Conservation (phyloP, 2,113 vertebrate genomes). For the Campylomormyrus numenius region DNA sequence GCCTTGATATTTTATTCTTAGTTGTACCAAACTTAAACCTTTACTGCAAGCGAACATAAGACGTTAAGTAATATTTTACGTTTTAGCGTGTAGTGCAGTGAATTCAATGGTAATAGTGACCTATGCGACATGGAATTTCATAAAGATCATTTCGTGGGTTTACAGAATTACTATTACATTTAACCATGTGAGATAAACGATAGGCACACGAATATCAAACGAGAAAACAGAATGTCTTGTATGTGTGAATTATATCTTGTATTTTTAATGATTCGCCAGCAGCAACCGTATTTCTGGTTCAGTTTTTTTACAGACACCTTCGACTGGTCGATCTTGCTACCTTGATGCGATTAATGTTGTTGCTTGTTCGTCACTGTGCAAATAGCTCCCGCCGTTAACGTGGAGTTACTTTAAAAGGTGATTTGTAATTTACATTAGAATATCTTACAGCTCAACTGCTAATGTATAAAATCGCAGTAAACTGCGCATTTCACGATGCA, state of each 20-base stretch:
- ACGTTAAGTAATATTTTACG: neutral
- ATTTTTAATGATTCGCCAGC: neutral
- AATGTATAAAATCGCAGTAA: neutral
- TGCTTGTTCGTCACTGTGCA: neutral
- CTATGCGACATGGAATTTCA: neutral
- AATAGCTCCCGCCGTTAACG: neutral
- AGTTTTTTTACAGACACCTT: neutral
- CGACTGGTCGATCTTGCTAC: neutral
- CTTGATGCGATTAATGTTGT: neutral
- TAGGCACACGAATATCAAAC: neutral
- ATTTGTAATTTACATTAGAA: neutral
- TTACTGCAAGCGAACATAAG: neutral
- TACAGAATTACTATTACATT: neutral
- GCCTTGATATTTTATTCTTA: neutral
- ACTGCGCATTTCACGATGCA: neutral
- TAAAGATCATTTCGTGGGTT: neutral
- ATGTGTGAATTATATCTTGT: neutral
- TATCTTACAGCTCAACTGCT: neutral
- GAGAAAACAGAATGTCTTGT: neutral
- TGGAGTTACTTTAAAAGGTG: neutral
- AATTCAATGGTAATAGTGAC: neutral
- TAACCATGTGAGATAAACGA: neutral
- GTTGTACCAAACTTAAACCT: neutral
- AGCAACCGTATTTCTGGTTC: neutral
- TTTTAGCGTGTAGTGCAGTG: neutral